Evolutionary conservation across 2,797 vertebrate species (phyloP).

Genomic region (Sitta carolinensis): DNA sequence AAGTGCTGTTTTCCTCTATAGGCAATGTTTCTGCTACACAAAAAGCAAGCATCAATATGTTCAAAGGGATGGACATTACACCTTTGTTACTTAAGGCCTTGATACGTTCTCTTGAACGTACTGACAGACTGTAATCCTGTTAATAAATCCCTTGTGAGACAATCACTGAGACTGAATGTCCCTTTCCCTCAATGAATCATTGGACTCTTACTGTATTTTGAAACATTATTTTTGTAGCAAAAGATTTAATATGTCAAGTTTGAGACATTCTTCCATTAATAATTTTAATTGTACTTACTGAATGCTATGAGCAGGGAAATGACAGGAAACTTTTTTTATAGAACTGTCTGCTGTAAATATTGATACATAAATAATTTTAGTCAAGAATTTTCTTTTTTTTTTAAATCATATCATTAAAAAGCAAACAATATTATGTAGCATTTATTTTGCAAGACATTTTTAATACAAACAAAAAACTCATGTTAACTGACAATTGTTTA

Average conservation of each 20-base stretch:
- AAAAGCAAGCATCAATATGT: background rate
- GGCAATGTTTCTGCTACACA: constrained; percentile 85
- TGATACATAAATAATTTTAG: background rate
- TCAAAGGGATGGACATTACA: background rate
- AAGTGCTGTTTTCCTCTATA: constrained; percentile 79
- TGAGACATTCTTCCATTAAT: background rate
- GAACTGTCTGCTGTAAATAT: background rate
- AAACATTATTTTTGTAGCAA: background rate
- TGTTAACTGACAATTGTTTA: background rate
- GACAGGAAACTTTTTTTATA: background rate
- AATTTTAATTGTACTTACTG: background rate
- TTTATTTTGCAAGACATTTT: background rate
- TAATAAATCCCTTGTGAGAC: background rate
- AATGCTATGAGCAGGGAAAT: background rate
- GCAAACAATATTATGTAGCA: background rate
- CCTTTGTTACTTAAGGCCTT: background rate
- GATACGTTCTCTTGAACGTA: background rate
- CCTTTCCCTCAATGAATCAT: background rate
- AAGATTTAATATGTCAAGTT: background rate
- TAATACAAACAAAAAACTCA: background rate
- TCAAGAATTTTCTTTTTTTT: background rate
- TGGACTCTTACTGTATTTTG: background rate
- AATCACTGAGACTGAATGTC: background rate
- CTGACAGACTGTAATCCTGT: background rate
- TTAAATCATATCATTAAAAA: background rate